A percentile compares a stretch with the other conserved stretches of the same genome.
Conservation (phyloP, 1,140 invertebrate genomes). For the Camponotus vicinus region DNA sequence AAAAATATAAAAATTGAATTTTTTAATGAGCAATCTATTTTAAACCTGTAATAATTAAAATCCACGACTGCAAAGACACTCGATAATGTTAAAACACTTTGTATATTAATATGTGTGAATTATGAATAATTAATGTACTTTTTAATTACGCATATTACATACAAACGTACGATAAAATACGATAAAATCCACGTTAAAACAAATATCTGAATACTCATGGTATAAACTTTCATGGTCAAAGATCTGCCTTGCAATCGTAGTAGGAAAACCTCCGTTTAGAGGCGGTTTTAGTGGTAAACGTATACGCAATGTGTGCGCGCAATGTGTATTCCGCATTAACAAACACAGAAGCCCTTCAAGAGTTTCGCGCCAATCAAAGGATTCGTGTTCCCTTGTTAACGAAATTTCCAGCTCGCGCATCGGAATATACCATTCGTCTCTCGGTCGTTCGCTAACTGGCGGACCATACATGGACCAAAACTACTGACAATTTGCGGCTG, state of each 20-base stretch:
- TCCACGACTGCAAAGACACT: neutral
- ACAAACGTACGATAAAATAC: neutral
- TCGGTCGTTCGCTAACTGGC: conserved; percentile 19
- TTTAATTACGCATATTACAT: neutral
- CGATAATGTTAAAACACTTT: neutral
- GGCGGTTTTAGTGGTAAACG: neutral
- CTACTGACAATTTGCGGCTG: conserved; percentile 48
- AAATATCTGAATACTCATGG: neutral
- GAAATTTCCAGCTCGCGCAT: conserved; percentile 45
- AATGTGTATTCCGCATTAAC: conserved; percentile 19
- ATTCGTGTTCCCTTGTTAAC: conserved; percentile 48
- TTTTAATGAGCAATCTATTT: neutral
- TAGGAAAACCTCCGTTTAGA: neutral
- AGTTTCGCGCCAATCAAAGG: conserved; percentile 49
- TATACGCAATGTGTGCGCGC: conserved; percentile 7
- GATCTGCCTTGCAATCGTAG: neutral
- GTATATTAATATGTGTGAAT: neutral
- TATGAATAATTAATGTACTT: neutral
- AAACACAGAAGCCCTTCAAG: conserved; percentile 45
- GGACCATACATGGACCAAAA: conserved; percentile 31
- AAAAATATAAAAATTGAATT: neutral
- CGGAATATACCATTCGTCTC: conserved; percentile 25
- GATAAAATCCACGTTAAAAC: neutral
- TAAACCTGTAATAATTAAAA: neutral
- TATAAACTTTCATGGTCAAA: neutral